A percentile compares a stretch with the other conserved stretches of the same genome.
These are phyloP conservation scores for Lysandra coridon DNA, from an alignment of 2,888 invertebrate genomes.

Conservation along the genomic window DNA sequence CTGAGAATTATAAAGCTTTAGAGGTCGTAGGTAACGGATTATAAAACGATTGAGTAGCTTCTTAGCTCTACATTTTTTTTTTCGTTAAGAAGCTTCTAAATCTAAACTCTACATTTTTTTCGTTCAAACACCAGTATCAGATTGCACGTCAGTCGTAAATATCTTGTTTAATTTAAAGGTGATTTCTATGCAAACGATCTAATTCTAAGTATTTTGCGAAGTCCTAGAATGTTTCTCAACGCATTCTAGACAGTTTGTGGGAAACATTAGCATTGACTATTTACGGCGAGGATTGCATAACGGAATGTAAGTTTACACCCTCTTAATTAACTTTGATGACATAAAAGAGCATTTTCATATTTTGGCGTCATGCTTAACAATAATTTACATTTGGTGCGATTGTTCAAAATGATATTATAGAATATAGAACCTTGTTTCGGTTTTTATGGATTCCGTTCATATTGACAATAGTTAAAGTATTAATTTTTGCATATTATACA, in stretches of 20 bases:
- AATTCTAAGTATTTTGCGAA: neutral
- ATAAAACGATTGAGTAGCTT: neutral
- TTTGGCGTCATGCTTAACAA: neutral
- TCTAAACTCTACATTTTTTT: neutral
- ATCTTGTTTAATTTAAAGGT: neutral
- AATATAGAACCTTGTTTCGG: neutral
- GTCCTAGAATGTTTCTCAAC: constrained; percentile 22
- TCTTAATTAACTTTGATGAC: constrained; percentile 6
- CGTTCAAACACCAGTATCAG: neutral
- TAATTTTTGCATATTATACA: too few species aligned
- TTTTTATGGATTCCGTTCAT: neutral
- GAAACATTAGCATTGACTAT: constrained; percentile 3
- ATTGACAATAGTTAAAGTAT: too few species aligned
- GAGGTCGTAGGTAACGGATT: neutral
- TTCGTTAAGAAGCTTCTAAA: too few species aligned
- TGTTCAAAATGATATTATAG: neutral
- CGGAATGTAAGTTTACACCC: neutral
- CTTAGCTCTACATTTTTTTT: neutral
- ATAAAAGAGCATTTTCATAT: neutral
- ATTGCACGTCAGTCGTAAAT: neutral
- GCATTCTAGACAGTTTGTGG: constrained; percentile 16
- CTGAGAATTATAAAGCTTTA: neutral
- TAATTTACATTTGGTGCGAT: neutral
- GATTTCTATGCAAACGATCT: constrained; percentile 11
- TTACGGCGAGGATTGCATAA: neutral